These are phyloP conservation scores for Tigriopus californicus DNA, from an alignment of 2,888 invertebrate genomes.

Conservation along the genomic window DNA sequence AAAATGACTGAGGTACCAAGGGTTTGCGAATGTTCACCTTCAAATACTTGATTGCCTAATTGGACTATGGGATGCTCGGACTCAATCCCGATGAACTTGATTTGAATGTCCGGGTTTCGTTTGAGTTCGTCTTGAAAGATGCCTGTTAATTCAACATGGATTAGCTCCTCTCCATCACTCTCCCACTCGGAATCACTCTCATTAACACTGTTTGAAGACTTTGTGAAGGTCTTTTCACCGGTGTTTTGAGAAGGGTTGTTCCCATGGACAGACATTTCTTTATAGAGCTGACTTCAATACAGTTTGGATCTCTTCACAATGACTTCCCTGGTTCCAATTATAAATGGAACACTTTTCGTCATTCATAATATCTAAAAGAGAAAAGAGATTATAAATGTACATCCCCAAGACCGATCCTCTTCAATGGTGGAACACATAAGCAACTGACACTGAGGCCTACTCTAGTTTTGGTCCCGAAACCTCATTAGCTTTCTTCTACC, in stretches of 20 bases:
- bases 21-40: slow-evolving; percentile 46
- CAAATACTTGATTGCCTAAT: slow-evolving; percentile 43
- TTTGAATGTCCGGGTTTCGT: slow-evolving; percentile 33
- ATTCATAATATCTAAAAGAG: too few relatives aligned
- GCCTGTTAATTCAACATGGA: slow-evolving; percentile 40
- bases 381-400: too few relatives aligned
- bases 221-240: slow-evolving; percentile 16
- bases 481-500: too few relatives aligned
- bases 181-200: slow-evolving; percentile 22
- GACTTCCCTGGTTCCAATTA: too few relatives aligned
- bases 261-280: too few relatives aligned
- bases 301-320: too few relatives aligned
- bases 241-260: not conserved
- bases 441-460: too few relatives aligned
- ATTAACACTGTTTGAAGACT: not conserved
- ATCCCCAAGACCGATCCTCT: too few relatives aligned
- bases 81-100: slow-evolving; percentile 40
- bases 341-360: too few relatives aligned
- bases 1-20: slow-evolving; percentile 56
- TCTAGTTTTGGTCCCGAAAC: too few relatives aligned
- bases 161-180: slow-evolving; percentile 38
- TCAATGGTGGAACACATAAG: too few relatives aligned
- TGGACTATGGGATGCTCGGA: slow-evolving; percentile 43
- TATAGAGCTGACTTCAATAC: too few relatives aligned
- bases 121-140: slow-evolving; percentile 27